These are phyloP conservation scores for Aradophagus sp. DNA, from an alignment of 1,140 invertebrate species.

Conservation along the genomic window DNA sequence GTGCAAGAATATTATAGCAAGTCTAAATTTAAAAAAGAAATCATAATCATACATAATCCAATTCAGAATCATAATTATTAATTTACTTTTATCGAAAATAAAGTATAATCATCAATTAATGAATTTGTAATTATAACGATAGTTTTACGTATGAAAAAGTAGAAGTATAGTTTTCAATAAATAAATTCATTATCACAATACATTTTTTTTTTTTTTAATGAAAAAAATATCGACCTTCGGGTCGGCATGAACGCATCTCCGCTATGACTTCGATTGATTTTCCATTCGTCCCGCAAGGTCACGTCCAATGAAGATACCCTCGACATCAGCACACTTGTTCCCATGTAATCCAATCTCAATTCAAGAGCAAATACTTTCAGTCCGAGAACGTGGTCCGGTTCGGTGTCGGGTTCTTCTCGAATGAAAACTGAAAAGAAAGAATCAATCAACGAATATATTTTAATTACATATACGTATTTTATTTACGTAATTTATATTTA, in stretches of 20 bases:
- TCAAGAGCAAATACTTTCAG: conserved; percentile 90
- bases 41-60: no score
- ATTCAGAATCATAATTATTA: no score
- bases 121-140: no score
- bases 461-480: no score
- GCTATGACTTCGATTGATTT: conserved; percentile 74
- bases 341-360: conserved; percentile 96
- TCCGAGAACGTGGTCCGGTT: conserved; percentile 92
- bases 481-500: no score
- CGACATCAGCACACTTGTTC: conserved; percentile 93
- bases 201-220: no score
- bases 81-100: no score
- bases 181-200: no score
- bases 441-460: background rate
- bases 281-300: conserved; percentile 89
- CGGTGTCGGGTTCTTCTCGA: conserved; percentile 89
- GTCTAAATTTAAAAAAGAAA: no score
- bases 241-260: conserved; percentile 77
- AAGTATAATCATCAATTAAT: no score
- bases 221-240: conserved; percentile 70
- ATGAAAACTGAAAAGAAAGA: conserved; percentile 81
- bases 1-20: conserved; percentile 94
- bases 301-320: conserved; percentile 88
- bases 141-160: no score
- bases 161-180: no score